Evolutionary conservation across 2,113 vertebrate genomes (phyloP), one percentile per base, ranked within the genome.

Genomic region (Typhlomys cinereus): DNA sequence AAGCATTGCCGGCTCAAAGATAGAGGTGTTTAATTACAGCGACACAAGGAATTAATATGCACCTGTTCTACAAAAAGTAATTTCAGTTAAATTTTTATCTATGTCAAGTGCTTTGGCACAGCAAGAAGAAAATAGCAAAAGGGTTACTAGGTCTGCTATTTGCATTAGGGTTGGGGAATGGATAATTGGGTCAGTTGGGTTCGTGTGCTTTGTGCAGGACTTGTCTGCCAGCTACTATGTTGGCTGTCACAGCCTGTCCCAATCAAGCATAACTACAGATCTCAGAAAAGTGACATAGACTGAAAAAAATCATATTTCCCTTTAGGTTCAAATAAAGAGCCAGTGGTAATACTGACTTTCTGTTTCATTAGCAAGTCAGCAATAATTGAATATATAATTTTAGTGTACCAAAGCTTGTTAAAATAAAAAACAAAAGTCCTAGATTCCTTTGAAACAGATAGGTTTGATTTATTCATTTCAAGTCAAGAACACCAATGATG

Each of bases 221-320:
- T 89, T 87, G 87, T 96, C 97, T 97, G 95, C 94, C 57, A 92
- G 93, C 92, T 96, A 90, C 92, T 90, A 96, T 34, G 46, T 92
- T 96, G 93, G 92, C 97, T 98, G 97, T 98, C 97, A 97, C 87
- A 97, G 85, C 83, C 93, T 97, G 95, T 97, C 96, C 97, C 94
- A 95, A 82, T 97, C 97, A 97, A 98, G 91, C 93, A 95, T 76
- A 98, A 97, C 93, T 94, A 88, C 89, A 95, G 93, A 95, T 92
- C 97, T 97, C 5, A 66, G 97, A 92, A 96, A 97, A 95, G 85
- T 97, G 96, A 93, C 95, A 97, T 90, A 92, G 89, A 97, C 94
- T 83, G 96, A 96, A 98, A 97, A 66, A 93, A 97, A 74, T 59
- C 75, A 61, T 94, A 92, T 59, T 97, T 98, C 93, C 94, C 74